These are phyloP conservation scores for Micrastur ruficollis DNA, from an alignment of 2,797 vertebrate genomes.

Conservation along the genomic window DNA sequence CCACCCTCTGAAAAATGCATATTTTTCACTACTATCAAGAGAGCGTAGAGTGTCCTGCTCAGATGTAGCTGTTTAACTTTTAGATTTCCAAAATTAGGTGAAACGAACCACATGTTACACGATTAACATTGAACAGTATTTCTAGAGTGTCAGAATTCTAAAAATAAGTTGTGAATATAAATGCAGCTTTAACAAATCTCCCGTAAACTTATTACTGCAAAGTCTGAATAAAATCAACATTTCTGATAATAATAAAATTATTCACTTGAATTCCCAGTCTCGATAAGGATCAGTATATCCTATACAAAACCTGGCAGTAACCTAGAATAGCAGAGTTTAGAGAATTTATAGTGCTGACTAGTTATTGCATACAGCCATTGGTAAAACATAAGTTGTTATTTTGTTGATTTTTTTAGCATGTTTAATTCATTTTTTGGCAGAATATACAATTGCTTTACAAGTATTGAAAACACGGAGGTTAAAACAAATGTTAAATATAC, in stretches of 20 bases:
- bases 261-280: background rate
- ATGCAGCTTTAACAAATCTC: background rate
- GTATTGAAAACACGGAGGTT: background rate
- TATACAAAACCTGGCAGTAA: background rate
- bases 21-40: background rate
- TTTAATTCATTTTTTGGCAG: background rate
- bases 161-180: background rate
- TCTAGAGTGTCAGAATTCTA: background rate
- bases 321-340: background rate
- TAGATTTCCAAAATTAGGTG: background rate
- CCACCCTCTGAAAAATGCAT: background rate
- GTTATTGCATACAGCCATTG: background rate
- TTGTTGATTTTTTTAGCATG: background rate
- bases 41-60: background rate
- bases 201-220: background rate
- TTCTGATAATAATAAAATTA: background rate
- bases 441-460: background rate
- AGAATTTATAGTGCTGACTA: background rate
- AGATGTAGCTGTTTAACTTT: background rate
- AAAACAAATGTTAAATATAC: background rate
- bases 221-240: constrained; percentile 3
- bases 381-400: background rate
- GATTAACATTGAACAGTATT: background rate
- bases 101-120: background rate
- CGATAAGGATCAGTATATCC: background rate